Evolutionary conservation across 2,888 invertebrate genomes (phyloP).

Genomic region (Brachyptera risi): DNA sequence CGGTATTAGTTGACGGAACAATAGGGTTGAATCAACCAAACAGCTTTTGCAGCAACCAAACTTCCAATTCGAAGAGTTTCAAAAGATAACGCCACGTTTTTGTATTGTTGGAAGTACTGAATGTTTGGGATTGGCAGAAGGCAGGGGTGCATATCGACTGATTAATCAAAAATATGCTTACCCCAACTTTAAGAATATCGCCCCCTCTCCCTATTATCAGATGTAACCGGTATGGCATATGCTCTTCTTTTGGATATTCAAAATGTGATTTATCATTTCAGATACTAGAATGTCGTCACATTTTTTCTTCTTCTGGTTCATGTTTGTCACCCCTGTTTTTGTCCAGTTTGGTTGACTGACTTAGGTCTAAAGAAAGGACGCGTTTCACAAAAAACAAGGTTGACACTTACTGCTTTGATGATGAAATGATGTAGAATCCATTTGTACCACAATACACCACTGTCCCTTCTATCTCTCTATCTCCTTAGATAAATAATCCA

Average conservation of each 20-base stretch:
- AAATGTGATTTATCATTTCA: too few relatives aligned
- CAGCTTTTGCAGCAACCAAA: neutral
- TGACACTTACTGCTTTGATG: conserved; percentile 15
- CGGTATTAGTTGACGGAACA: conserved; percentile 16
- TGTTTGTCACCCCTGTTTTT: too few relatives aligned
- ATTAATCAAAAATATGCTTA: too few relatives aligned
- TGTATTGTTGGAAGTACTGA: neutral
- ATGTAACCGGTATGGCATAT: too few relatives aligned
- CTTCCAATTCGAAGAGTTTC: conserved; percentile 19
- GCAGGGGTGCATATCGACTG: neutral
- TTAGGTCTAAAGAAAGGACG: neutral
- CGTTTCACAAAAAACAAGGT: conserved; percentile 3
- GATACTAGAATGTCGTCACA: too few relatives aligned
- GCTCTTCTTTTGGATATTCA: too few relatives aligned
- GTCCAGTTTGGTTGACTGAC: neutral
- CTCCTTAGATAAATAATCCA: too few relatives aligned
- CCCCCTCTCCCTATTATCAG: too few relatives aligned
- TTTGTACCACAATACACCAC: conserved; percentile 16
- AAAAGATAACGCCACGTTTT: conserved; percentile 17
- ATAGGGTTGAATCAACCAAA: neutral
- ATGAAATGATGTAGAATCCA: conserved; percentile 18
- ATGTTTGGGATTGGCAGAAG: neutral
- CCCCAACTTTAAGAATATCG: neutral
- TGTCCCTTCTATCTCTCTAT: too few relatives aligned
- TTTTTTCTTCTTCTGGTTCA: too few relatives aligned